These are phyloP conservation scores for Agrilus planipennis DNA, from an alignment of 1,140 invertebrate species.

Conservation along the genomic window DNA sequence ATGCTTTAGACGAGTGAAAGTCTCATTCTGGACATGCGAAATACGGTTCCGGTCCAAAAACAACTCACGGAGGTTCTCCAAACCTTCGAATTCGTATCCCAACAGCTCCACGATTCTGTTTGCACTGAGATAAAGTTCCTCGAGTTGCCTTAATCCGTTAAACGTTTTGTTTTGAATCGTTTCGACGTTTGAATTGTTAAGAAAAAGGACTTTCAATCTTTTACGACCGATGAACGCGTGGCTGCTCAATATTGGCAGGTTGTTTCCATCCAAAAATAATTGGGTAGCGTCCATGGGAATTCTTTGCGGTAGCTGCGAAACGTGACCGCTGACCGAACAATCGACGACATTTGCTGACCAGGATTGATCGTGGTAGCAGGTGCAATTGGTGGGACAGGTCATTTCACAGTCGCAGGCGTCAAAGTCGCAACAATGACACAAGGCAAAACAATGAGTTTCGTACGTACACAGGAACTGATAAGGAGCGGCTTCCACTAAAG, in stretches of 20 bases:
- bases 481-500: constrained; percentile 69
- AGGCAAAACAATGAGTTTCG: constrained; percentile 76
- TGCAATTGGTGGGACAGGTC: constrained; percentile 84
- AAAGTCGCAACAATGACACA: constrained; percentile 89
- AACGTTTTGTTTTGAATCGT: constrained; percentile 81
- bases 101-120: constrained; percentile 53
- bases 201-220: constrained; percentile 65
- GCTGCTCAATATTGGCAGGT: constrained; percentile 60
- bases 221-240: constrained; percentile 87
- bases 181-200: constrained; percentile 79
- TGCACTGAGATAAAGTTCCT: constrained; percentile 52
- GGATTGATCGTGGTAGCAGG: constrained; percentile 84
- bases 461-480: constrained; percentile 88
- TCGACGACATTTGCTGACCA: constrained; percentile 89
- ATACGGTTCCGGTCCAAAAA: constrained; percentile 59
- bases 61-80: constrained; percentile 49
- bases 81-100: constrained; percentile 63
- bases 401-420: constrained; percentile 92
- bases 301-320: constrained; percentile 58
- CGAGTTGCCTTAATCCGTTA: constrained; percentile 70
- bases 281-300: constrained; percentile 90
- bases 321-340: constrained; percentile 65
- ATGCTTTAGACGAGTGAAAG: constrained; percentile 59
- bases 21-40: constrained; percentile 58
- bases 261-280: constrained; percentile 80